Conservation (phyloP, 2,797 vertebrate genomes). For the Lepidocolaptes lacrymiger region DNA sequence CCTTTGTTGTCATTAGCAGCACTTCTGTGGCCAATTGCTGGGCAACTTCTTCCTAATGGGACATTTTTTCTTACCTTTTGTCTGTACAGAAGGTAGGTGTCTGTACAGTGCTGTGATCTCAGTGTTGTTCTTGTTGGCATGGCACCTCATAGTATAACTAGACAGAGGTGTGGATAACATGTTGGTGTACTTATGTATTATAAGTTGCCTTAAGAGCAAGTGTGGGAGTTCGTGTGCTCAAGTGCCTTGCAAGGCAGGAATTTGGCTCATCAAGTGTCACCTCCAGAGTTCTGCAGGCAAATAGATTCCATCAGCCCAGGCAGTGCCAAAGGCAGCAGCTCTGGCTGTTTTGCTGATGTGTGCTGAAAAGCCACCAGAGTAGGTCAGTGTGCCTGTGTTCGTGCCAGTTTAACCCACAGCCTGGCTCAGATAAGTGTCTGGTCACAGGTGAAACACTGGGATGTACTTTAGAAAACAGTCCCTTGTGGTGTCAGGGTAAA, state of each 20-base stretch:
- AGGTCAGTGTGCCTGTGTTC: not conserved
- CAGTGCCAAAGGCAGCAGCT: not conserved
- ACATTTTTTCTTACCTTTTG: not conserved
- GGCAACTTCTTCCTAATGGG: not conserved
- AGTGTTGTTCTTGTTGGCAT: not conserved
- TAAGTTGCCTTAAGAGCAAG: not conserved
- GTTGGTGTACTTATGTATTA: accelerated
- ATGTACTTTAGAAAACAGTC: not conserved
- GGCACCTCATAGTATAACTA: not conserved
- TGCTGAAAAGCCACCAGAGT: not conserved
- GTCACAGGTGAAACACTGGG: not conserved
- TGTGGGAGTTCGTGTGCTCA: not conserved
- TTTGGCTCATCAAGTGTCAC: not conserved
- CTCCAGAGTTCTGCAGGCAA: not conserved
- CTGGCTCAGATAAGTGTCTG: not conserved
- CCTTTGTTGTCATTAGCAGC: not conserved
- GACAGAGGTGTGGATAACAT: accelerated
- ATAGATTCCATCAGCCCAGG: not conserved
- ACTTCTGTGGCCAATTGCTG: not conserved
- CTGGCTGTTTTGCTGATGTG: not conserved
- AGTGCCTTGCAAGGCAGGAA: not conserved
- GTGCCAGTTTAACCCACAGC: accelerated
- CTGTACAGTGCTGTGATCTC: not conserved
- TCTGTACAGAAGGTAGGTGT: not conserved
- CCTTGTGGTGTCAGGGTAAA: not conserved